Conservation (phyloP, 2,113 vertebrate species). For the Dasypus novemcinctus region DNA sequence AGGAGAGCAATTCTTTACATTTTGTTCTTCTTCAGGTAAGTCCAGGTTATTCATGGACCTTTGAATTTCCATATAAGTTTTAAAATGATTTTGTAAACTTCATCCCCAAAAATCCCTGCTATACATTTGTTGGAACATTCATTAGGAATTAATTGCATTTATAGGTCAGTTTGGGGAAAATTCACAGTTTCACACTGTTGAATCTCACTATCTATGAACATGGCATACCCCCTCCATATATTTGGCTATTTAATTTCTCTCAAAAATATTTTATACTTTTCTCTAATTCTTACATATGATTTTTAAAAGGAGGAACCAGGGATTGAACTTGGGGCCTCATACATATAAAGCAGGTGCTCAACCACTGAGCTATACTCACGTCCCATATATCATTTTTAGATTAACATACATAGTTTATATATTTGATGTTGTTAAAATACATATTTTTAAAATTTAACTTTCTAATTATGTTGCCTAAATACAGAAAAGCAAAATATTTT, state of each 20-base stretch:
- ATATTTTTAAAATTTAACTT: neutral
- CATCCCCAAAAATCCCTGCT: neutral
- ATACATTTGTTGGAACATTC: neutral
- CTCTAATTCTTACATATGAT: neutral
- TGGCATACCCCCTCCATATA: neutral
- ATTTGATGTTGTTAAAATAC: neutral
- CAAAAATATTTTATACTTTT: neutral
- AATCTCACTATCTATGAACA: neutral
- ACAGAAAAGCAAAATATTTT: neutral
- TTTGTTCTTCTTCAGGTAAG: neutral
- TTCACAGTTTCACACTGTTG: neutral
- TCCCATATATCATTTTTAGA: neutral
- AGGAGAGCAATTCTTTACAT: neutral
- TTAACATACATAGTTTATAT: neutral
- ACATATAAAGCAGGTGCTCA: no score
- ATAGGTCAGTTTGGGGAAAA: neutral
- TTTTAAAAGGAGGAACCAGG: neutral
- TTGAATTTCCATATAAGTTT: neutral
- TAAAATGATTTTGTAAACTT: neutral
- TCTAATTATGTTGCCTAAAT: neutral
- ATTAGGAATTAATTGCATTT: slow-evolving; percentile 2
- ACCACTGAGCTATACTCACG: no score
- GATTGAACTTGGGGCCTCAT: no score
- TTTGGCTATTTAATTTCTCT: slow-evolving; percentile 26
- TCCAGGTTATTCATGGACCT: neutral